Evolutionary conservation across 2,113 vertebrate genomes (phyloP).

Genomic region (Guaruba guarouba): DNA sequence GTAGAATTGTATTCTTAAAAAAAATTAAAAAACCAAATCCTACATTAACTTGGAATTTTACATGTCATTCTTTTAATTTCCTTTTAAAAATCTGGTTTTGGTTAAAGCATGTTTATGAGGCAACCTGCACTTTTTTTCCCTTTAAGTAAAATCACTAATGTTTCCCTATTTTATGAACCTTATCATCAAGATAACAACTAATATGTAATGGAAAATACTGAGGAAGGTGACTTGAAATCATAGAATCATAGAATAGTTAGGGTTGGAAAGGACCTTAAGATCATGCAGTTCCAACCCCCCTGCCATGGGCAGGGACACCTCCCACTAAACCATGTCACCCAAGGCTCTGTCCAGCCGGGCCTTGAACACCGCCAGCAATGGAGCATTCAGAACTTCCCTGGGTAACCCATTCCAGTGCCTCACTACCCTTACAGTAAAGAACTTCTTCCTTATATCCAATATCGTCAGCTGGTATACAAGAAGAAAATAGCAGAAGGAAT

Average conservation of each 20-base stretch:
- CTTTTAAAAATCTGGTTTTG: neutral
- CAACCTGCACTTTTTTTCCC: neutral
- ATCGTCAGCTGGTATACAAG: neutral
- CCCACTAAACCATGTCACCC: no score
- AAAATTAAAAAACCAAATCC: neutral
- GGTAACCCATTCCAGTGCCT: no score
- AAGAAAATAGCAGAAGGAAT: neutral
- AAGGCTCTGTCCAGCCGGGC: no score
- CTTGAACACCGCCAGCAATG: no score
- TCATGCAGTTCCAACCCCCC: no score
- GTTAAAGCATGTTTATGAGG: neutral
- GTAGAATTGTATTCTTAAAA: neutral
- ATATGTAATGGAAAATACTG: neutral
- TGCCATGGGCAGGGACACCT: no score
- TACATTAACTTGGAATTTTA: neutral
- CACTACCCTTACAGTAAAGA: no score
- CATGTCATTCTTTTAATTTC: neutral
- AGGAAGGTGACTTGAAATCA: neutral
- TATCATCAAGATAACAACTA: neutral
- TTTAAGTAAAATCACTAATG: neutral
- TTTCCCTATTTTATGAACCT: neutral
- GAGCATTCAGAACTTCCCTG: no score
- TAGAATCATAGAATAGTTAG: no score
- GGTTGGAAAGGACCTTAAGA: no score
- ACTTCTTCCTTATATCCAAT: neutral